phyloP scores from a whole-genome alignment of 1,140 invertebrate species.

The Calephelis virginiensis region DNA sequence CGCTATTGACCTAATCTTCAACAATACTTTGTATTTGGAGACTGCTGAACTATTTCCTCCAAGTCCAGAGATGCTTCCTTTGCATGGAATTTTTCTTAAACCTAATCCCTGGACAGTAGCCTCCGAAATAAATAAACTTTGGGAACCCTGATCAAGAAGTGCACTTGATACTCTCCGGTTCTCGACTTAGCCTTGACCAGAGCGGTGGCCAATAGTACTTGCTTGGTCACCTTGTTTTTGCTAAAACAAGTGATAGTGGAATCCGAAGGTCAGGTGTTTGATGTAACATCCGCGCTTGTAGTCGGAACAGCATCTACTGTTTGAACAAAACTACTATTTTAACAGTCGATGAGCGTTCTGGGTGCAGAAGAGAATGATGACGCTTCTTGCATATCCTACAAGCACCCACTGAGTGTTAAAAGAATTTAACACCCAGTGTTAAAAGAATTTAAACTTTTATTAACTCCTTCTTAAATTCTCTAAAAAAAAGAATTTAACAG shows the following conservation, averaged over 20 bases:
- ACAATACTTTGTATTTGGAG: not conserved
- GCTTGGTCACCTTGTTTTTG: not conserved
- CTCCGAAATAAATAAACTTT: not conserved
- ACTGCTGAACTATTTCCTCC: not conserved
- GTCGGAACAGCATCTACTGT: not conserved
- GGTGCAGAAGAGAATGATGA: conserved; percentile 20
- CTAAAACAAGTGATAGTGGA: not conserved
- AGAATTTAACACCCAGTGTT: no score
- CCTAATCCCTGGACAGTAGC: not conserved
- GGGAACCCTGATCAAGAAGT: not conserved
- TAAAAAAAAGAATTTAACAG: conserved; percentile 24
- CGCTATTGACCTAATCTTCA: not conserved
- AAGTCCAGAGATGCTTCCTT: not conserved
- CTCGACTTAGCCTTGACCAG: not conserved
- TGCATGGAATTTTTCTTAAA: not conserved
- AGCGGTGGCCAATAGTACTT: not conserved
- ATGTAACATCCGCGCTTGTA: not conserved
- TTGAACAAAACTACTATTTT: not conserved
- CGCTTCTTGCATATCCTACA: conserved; percentile 26
- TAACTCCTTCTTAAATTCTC: no score
- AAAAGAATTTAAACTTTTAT: no score
- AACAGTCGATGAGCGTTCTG: not conserved
- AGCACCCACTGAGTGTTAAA: no score
- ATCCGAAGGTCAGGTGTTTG: not conserved
- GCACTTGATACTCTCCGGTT: not conserved